Evolutionary conservation across 2,888 invertebrate genomes (phyloP), one percentile per base, ranked within the genome.

Genomic region (Microctonus brassicae): DNA sequence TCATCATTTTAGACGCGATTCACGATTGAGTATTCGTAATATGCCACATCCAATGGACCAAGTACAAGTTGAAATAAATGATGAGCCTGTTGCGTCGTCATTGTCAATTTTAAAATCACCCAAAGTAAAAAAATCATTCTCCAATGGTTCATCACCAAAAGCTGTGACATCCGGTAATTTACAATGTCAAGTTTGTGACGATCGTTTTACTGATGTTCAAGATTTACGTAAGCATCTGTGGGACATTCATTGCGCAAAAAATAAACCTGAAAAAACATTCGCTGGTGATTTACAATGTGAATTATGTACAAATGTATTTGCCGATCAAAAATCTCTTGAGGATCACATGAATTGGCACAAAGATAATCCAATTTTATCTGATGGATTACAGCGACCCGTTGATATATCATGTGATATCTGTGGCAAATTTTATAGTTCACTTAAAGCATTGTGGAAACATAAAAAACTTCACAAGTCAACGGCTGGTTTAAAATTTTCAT

Each of bases 361-460:
- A 11, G 85, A 86, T 36, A 86, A 87, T 75, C 83, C 86, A 0
- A 83, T 83, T 24, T 78, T 85, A 6, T 82, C 80, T 22, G 77
- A 79, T 26, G 70, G 33, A 4, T 29, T 60, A 6, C 65, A 65
- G 71, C 77, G 26, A 74, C 83, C 73, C 57, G 42, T 67, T 24
- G 36, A 72, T 88, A 58, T 91, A 90, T 77, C 89, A 52, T 93
- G 93, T 81, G 91, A 92, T 73, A 88, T 91, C 58, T 93, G 93
- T 76, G 91, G 92, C n/a, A 91, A 91, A 81, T 90, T 89, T 77
- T 91, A 90, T 78, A 90, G 90, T 86, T 90, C 90, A 75, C 89
- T 89, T 78, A 91, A 90, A 80, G 90, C 90, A 75, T 87, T 91
- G 67, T 89, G 89, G 76, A 89, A 90, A 70, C 91, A 91, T 83